Evolutionary conservation across 2,113 vertebrate genomes (phyloP).

Genomic region (Chaetura pelagica): DNA sequence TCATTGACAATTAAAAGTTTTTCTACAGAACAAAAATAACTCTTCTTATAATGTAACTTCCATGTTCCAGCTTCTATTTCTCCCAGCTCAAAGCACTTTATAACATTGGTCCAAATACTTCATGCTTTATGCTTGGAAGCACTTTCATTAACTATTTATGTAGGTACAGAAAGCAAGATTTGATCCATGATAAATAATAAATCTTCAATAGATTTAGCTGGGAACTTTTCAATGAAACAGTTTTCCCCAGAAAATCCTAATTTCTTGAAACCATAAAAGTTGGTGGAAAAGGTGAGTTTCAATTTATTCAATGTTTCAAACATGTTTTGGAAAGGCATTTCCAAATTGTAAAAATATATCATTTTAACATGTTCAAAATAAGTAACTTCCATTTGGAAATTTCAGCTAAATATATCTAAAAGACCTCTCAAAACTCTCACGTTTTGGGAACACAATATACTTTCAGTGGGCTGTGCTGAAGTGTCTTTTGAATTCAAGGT

Average conservation of each 20-base stretch:
- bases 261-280: background rate
- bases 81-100: conserved; percentile 68
- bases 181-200: conserved; percentile 68
- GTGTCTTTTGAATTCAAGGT: background rate
- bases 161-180: conserved; percentile 63
- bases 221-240: conserved; percentile 35
- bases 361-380: background rate
- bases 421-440: background rate
- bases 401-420: background rate
- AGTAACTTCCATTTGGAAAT: background rate
- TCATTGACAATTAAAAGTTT: conserved; percentile 64
- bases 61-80: conserved; percentile 50
- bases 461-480: background rate
- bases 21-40: conserved; percentile 54
- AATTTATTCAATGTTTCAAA: background rate
- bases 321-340: background rate
- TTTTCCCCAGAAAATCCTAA: conserved; percentile 27
- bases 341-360: background rate
- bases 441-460: background rate
- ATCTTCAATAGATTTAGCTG: conserved; percentile 48
- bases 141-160: conserved; percentile 71
- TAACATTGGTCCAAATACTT: conserved; percentile 47
- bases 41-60: conserved; percentile 59
- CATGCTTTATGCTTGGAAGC: conserved; percentile 68
- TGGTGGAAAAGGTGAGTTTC: background rate